Conservation (phyloP, 2,797 vertebrate genomes). For the Chaenodraco wilsoni region DNA sequence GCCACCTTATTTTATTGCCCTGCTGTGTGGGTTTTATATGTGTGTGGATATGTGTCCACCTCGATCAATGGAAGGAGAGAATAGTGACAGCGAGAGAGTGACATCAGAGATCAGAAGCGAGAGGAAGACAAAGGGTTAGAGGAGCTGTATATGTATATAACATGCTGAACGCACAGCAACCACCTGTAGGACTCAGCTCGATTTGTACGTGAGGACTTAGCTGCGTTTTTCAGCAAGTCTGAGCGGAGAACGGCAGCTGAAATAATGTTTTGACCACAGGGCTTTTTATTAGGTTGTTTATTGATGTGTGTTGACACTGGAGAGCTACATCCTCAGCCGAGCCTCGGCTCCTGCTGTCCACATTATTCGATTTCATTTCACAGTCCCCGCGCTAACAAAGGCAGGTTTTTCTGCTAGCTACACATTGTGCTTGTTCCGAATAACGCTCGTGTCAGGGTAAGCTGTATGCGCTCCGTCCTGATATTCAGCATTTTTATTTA, state of each 20-base stretch:
- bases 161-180: conserved; percentile 19
- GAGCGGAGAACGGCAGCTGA: conserved; percentile 49
- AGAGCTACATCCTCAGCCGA: conserved; percentile 62
- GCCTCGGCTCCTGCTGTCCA: conserved; percentile 67
- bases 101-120: conserved; percentile 25
- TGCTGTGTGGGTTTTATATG: conserved; percentile 17
- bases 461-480: conserved; percentile 46
- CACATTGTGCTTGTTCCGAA: conserved; percentile 62
- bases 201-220: conserved; percentile 42
- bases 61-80: conserved; percentile 27
- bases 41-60: conserved; percentile 24
- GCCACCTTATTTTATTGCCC: conserved; percentile 38
- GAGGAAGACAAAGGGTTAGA: conserved; percentile 21
- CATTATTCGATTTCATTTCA: conserved; percentile 78
- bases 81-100: conserved; percentile 4
- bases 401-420: conserved; percentile 64
- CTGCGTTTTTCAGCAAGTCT: conserved; percentile 44
- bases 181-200: conserved; percentile 42
- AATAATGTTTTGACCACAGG: conserved; percentile 71
- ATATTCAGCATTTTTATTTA: conserved; percentile 72
- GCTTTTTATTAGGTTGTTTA: conserved; percentile 77
- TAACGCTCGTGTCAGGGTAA: conserved; percentile 56
- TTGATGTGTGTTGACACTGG: conserved; percentile 79
- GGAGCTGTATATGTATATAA: neutral
- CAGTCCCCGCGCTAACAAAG: conserved; percentile 75